Base-by-base conservation (phyloP, 30 jellyfish, hydroid and myxozoan genomes). In the Aurelia sp. region DNA sequence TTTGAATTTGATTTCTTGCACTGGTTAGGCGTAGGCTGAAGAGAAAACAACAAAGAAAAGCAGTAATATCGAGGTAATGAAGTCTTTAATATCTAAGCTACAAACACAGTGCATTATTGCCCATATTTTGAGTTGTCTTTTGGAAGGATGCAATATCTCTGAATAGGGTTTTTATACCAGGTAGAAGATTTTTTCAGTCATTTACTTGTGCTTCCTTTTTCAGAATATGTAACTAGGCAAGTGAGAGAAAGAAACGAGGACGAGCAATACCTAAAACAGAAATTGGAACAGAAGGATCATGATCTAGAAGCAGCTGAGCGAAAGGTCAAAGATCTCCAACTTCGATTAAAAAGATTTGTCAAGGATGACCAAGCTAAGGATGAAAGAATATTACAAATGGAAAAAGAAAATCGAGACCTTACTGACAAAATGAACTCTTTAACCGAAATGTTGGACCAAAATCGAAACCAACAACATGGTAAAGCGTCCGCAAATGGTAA, bases 351-450 rank as follows among this genome's bases (percentile, higher is more conserved):
- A 40, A 64, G 98, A 65, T 87, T 86, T 71, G 91, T 90, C 13
- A 86, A 87, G 71, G 98, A 92, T 50, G 98, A 92, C 81, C 82
- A 75, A 55, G 98, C 98, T 22, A 92, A 92, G 58, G 98, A 92
- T 62, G 89, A 80, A 47, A 89, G 93, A 79, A 81, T 92, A 17
- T 62, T 82, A 19, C 80, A 64, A 31, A 78, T 92, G 86, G 98
- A 92, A 63, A 87, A 59, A 66, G 98, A 92, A 63, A 68, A 73
- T 44, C 66, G 80, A 74, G 90, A 81, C 16, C 71, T 92, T 13
- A 79, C 81, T 23, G 96, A 87, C 12, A 87, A 87, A 61, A 27
- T 87, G 72, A 87, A 69, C 77, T 63, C 87, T 17, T 58, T 87
- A 31, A 58, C 88, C 30, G 96, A 87, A 71, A 87, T 87, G 96